These are phyloP conservation scores for Nestor notabilis DNA, from an alignment of 2,113 vertebrate genomes.

Conservation along the genomic window DNA sequence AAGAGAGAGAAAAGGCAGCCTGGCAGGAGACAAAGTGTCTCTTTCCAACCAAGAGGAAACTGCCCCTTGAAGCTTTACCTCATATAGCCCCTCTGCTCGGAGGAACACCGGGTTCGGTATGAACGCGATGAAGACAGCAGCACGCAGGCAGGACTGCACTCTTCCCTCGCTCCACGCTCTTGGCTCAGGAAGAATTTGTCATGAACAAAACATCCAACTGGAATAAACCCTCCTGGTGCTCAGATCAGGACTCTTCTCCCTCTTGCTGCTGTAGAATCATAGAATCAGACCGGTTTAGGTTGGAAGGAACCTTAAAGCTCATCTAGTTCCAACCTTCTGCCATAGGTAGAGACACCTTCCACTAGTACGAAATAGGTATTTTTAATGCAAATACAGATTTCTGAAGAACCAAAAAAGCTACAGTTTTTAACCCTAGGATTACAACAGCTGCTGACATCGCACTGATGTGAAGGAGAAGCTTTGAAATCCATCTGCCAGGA, in stretches of 20 bases:
- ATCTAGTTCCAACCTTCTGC: neutral
- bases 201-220: neutral
- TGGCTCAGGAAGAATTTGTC: neutral
- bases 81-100: neutral
- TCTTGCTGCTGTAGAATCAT: neutral
- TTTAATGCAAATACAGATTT: slow-evolving; percentile 27
- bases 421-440: neutral
- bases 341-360: neutral
- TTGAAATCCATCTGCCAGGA: slow-evolving; percentile 2
- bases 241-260: neutral
- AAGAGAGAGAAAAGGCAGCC: neutral
- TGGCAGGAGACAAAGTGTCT: slow-evolving; percentile 20
- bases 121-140: neutral
- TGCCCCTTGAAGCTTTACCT: neutral
- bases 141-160: neutral
- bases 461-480: neutral
- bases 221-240: neutral
- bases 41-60: neutral
- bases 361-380: neutral
- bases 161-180: neutral
- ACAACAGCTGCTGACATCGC: neutral
- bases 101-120: neutral
- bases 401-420: neutral
- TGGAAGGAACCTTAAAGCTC: neutral
- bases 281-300: neutral